Evolutionary conservation across 2,797 vertebrate species (phyloP), one percentile per base, ranked within the genome.

Genomic region (Cirrhinus molitorella): DNA sequence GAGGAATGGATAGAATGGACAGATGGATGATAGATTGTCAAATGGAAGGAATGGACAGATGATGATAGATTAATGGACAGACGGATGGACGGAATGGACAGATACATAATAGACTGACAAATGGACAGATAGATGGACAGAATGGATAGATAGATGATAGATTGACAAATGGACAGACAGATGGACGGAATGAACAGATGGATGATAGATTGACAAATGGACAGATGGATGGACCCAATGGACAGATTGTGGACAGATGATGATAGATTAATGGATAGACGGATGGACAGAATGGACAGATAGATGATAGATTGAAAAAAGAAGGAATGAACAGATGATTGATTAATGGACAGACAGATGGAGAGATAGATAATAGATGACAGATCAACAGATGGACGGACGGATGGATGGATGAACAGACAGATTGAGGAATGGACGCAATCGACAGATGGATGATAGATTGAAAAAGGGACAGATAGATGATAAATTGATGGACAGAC

Each of bases 161-260:
- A 40, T 40, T 6, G 37, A 40, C 6, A 8, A 8, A 55, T 0
- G 0, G 55, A 57, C 3, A 5, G 55, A 23, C 0, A 5, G n/a
- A 12, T 0, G 12, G n/a, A 12, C 0, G 1, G 6, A 40, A 37
- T 37, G 37, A 5, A 37, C 14, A 14, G 45, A 47, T 47, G 4
- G 45, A 47, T 49, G 51, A 57, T 9, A 14, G 23, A 61, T 13
- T 0, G 23, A 14, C 1, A 2, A n/a, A 61, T 0, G 13, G 59
- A 61, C 1, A 6, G 5, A 61, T 0, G 1, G 16, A 65, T 0
- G 14, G 1, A 31, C 0, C 9, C 5, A 37, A 40, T 37, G 37
- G 16, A 61, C 1, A 61, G n/a, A 59, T 0, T 7, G 53, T 0
- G 14, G 47, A 59, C 1, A 14, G 23, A 59, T 0, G 53, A 51